A percentile compares a stretch with the other conserved stretches of the same genome.
These are phyloP conservation scores for Crotalus tigris DNA, from an alignment of 2,113 vertebrate species.

Conservation along the genomic window DNA sequence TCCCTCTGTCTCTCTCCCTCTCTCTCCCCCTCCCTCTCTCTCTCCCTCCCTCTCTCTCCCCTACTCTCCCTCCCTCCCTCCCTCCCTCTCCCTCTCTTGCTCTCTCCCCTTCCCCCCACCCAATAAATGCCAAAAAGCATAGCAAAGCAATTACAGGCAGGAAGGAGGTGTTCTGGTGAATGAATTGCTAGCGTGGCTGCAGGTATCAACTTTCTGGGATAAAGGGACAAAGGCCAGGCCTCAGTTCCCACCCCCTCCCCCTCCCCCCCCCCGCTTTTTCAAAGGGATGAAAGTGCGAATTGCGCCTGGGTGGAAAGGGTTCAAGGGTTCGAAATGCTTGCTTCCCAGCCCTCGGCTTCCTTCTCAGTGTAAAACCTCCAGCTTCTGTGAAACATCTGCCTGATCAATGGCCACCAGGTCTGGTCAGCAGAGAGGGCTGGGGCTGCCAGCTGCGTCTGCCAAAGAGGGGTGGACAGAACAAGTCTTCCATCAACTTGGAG, in stretches of 20 bases:
- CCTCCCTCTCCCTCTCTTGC: too few species aligned
- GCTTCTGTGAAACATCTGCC: neutral
- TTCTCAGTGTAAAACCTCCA: neutral
- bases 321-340: neutral
- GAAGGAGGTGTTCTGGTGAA: neutral
- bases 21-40: too few species aligned
- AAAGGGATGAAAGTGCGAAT: neutral
- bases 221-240: neutral
- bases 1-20: fast-evolving
- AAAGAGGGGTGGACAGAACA: neutral
- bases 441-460: neutral
- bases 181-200: neutral
- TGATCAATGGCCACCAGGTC: neutral
- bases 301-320: neutral
- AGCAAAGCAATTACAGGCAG: too few species aligned
- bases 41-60: fast-evolving
- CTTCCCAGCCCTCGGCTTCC: neutral
- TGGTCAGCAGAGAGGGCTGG: neutral
- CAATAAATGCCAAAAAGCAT: too few species aligned
- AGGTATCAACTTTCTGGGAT: neutral
- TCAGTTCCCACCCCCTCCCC: fast-evolving
- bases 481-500: neutral
- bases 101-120: too few species aligned
- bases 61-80: fast-evolving
- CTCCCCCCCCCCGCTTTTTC: neutral